A percentile compares a stretch with the other conserved stretches of the same genome.
Conservation (phyloP, 2,113 vertebrate species). For the Microcebus tavaratra region DNA sequence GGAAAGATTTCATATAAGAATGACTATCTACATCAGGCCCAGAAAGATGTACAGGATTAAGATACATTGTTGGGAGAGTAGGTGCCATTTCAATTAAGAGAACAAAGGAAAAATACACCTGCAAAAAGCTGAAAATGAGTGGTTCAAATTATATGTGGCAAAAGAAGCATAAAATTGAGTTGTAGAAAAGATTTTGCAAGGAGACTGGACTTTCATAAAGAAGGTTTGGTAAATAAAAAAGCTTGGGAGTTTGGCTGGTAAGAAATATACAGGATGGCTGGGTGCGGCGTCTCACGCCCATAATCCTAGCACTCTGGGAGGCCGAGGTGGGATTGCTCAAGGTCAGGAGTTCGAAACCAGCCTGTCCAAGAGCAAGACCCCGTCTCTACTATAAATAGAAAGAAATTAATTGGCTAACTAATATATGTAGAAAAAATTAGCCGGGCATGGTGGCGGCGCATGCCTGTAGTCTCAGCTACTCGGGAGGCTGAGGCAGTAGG, state of each 20-base stretch:
- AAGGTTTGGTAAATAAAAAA: neutral
- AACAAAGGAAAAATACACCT: neutral
- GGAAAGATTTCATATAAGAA: neutral
- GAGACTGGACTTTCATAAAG: neutral
- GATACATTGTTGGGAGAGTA: neutral
- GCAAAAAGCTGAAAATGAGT: neutral
- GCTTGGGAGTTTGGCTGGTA: neutral
- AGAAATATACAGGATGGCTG: neutral
- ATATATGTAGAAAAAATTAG: too few species aligned
- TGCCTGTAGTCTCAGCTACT: too few species aligned
- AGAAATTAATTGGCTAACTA: too few species aligned
- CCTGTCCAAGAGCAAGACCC: too few species aligned
- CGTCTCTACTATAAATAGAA: too few species aligned
- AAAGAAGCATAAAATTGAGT: neutral
- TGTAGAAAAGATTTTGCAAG: neutral
- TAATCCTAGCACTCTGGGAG: too few species aligned
- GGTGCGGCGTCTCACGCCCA: too few species aligned
- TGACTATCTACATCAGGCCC: neutral
- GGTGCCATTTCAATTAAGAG: neutral
- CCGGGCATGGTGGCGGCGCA: too few species aligned
- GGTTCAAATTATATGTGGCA: neutral
- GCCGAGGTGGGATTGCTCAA: too few species aligned
- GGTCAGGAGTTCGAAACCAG: too few species aligned
- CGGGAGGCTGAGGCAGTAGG: too few species aligned
- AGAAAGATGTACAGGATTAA: neutral